Evolutionary conservation across 2,888 invertebrate genomes (phyloP).

Genomic region (Epirrhoe alternata): DNA sequence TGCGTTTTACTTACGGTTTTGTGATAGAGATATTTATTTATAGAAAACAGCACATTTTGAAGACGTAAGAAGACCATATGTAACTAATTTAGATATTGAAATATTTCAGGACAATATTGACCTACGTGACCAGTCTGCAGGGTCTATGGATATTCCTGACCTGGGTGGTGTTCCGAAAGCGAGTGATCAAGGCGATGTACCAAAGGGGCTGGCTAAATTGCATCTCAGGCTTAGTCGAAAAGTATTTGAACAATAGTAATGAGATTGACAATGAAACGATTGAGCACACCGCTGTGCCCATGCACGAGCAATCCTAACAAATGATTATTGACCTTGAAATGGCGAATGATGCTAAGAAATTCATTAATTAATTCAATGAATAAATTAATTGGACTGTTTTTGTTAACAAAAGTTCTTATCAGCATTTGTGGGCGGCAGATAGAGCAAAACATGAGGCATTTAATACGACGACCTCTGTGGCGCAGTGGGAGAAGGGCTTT

Average conservation of each 20-base stretch:
- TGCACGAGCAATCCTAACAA: constrained; percentile 44
- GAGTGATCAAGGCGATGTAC: constrained; percentile 74
- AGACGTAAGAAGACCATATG: neutral
- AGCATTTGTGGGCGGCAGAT: too few relatives aligned
- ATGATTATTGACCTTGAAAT: neutral
- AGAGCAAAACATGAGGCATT: too few relatives aligned
- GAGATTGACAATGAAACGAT: constrained; percentile 80
- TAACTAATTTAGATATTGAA: neutral
- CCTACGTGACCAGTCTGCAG: constrained; percentile 20
- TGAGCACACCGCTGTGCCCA: constrained; percentile 66
- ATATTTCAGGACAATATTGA: constrained; percentile 23
- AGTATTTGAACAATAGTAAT: constrained; percentile 64
- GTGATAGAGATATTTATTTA: too few relatives aligned
- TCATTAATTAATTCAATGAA: too few relatives aligned
- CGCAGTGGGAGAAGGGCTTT: too few relatives aligned
- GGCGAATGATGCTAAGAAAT: neutral
- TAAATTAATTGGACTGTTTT: too few relatives aligned
- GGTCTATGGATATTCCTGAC: constrained; percentile 73
- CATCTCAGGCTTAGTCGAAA: constrained; percentile 60
- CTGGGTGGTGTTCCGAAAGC: constrained; percentile 84
- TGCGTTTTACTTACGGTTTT: too few relatives aligned
- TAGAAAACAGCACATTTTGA: too few relatives aligned
- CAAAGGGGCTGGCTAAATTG: constrained; percentile 65
- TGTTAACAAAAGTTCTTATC: too few relatives aligned
- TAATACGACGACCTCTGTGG: too few relatives aligned